Evolutionary conservation across 1,140 invertebrate genomes (phyloP).

Genomic region (Brachionus rubens): DNA sequence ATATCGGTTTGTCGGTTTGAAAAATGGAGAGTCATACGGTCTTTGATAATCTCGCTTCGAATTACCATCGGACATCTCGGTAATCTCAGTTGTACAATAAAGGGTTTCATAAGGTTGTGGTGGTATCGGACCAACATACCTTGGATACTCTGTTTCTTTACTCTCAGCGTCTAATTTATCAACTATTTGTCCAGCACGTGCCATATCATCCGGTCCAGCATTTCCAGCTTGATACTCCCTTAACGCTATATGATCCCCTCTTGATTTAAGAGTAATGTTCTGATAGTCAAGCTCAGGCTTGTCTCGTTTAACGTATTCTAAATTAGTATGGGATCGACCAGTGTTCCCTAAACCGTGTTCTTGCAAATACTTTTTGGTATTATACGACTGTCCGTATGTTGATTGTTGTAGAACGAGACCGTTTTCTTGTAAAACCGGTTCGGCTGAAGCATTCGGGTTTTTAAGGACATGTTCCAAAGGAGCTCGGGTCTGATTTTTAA

Average conservation of each 20-base stretch:
- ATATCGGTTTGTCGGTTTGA: not conserved
- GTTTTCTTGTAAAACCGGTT: slow-evolving; percentile 10
- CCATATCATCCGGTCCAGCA: not conserved
- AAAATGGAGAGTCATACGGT: slow-evolving; percentile 40
- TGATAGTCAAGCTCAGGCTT: slow-evolving; percentile 25
- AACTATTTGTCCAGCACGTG: slow-evolving; percentile 1
- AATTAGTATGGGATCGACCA: slow-evolving; percentile 12
- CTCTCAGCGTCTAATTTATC: slow-evolving; percentile 15
- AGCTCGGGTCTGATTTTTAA: not conserved
- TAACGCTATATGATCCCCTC: slow-evolving; percentile 16
- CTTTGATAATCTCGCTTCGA: slow-evolving; percentile 5
- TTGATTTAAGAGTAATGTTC: slow-evolving; percentile 7
- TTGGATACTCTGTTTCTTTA: slow-evolving; percentile 36
- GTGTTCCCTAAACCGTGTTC: slow-evolving; percentile 51
- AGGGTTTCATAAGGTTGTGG: slow-evolving; percentile 25
- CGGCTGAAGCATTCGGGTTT: slow-evolving; percentile 24
- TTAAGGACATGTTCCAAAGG: slow-evolving; percentile 31
- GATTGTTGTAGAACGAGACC: slow-evolving; percentile 51
- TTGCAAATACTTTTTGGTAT: slow-evolving; percentile 57
- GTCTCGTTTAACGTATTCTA: slow-evolving; percentile 7
- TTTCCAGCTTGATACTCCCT: slow-evolving; percentile 4
- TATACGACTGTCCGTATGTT: slow-evolving; percentile 55
- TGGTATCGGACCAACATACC: not conserved
- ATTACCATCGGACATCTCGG: slow-evolving; percentile 38
- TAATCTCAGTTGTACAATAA: slow-evolving; percentile 9